A percentile compares a stretch with the other conserved stretches of the same genome.
phyloP scores from a whole-genome alignment of 1,140 invertebrate genomes.

The Zaprionus davidi region DNA sequence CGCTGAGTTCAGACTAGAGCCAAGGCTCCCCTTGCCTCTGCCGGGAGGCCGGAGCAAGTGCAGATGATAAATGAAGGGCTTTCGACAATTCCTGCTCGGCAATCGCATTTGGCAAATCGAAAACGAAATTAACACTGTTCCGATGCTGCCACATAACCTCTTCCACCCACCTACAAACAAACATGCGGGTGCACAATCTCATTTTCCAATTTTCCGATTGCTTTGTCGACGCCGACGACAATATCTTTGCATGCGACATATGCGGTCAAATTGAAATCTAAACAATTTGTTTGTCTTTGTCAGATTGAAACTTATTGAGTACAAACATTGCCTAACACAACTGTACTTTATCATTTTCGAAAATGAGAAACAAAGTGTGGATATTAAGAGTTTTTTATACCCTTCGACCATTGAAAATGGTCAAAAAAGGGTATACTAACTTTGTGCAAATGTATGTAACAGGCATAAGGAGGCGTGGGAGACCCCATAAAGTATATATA shows the following conservation, averaged over 20 bases:
- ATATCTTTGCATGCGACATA: constrained; percentile 24
- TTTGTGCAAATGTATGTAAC: too few relatives aligned
- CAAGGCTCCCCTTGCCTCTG: constrained; percentile 6
- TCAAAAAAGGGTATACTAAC: too few relatives aligned
- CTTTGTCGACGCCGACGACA: constrained; percentile 6
- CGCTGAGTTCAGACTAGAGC: not conserved
- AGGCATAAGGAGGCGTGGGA: too few relatives aligned
- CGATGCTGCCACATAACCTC: constrained; percentile 7
- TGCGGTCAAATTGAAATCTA: constrained; percentile 43
- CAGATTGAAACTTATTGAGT: constrained; percentile 10
- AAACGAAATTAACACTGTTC: constrained; percentile 70
- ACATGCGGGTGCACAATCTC: constrained; percentile 33
- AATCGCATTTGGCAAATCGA: constrained; percentile 73
- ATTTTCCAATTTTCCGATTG: constrained; percentile 11
- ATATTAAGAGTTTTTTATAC: not conserved
- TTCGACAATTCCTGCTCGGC: constrained; percentile 65
- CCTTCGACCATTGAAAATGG: too few relatives aligned
- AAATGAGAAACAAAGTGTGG: not conserved
- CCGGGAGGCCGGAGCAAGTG: constrained; percentile 21
- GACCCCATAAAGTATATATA: too few relatives aligned
- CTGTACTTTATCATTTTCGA: constrained; percentile 1
- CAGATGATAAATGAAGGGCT: constrained; percentile 80
- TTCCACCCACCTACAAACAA: constrained; percentile 25
- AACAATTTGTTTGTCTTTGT: constrained; percentile 45
- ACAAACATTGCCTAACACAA: not conserved